Conservation (phyloP, 2,797 vertebrate genomes). For the Rhynchotus rufescens region DNA sequence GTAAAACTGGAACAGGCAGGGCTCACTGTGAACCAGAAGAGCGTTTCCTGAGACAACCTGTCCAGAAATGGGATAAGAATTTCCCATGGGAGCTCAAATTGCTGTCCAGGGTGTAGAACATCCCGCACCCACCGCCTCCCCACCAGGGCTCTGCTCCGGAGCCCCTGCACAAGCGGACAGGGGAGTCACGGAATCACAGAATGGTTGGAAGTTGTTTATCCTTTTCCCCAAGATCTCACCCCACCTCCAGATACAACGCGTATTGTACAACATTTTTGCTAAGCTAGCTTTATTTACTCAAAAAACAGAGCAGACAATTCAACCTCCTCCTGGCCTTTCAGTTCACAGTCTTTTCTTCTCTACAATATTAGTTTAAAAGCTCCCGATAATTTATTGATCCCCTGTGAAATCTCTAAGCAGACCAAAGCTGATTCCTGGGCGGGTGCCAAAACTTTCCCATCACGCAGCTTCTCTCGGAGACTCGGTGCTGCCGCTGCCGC, state of each 20-base stretch:
- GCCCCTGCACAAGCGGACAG: background rate
- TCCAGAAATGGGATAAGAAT: background rate
- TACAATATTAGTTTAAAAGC: background rate
- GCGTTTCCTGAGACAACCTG: background rate
- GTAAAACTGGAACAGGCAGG: background rate
- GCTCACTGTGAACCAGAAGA: background rate
- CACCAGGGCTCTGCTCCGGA: background rate
- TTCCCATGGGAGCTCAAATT: background rate
- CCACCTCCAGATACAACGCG: background rate
- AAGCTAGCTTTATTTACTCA: background rate
- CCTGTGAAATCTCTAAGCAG: slow-evolving; percentile 1
- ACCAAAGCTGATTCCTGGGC: background rate
- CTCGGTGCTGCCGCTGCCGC: background rate
- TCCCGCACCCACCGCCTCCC: background rate
- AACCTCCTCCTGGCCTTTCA: background rate
- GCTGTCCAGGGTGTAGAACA: too few relatives aligned
- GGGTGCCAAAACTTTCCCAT: background rate
- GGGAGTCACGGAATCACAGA: background rate
- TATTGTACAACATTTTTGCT: background rate
- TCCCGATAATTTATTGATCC: background rate
- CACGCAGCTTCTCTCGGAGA: background rate
- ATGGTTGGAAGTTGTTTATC: background rate
- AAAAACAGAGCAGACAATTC: background rate
- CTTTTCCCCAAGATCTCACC: background rate
- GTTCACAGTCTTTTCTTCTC: background rate